These are phyloP conservation scores for Aculops lycopersici DNA, from an alignment of 1,140 invertebrate species.

Conservation along the genomic window DNA sequence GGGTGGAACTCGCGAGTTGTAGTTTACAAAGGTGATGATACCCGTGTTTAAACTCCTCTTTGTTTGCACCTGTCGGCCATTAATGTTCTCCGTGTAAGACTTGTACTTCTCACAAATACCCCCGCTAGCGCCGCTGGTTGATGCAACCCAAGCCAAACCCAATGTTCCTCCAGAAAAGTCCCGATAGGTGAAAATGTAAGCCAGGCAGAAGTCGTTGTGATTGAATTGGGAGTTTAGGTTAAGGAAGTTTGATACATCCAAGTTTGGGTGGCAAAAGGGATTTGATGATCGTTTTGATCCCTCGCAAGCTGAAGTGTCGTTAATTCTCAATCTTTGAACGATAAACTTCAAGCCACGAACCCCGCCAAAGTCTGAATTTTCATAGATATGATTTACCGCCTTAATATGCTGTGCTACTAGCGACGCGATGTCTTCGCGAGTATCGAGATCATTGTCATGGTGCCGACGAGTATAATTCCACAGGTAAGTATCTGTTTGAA, in stretches of 20 bases:
- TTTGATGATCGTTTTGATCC: constrained; percentile 31
- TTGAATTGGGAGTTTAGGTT: constrained; percentile 86
- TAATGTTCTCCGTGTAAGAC: constrained; percentile 72
- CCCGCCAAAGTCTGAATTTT: constrained; percentile 67
- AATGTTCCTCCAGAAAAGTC: constrained; percentile 86
- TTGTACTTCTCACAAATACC: constrained; percentile 96
- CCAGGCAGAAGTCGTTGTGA: constrained; percentile 88
- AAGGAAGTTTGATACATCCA: constrained; percentile 94
- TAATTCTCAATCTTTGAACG: constrained; percentile 80
- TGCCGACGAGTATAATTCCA: constrained; percentile 53
- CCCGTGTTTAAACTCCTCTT: constrained; percentile 86
- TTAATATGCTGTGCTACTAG: constrained; percentile 91
- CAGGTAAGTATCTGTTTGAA: constrained; percentile 86
- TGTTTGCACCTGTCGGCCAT: constrained; percentile 63
- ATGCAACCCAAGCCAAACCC: constrained; percentile 90
- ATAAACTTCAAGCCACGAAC: constrained; percentile 88
- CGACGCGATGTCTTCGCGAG: constrained; percentile 77
- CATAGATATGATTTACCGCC: constrained; percentile 89
- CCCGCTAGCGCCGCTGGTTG: constrained; percentile 70
- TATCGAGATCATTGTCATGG: constrained; percentile 31
- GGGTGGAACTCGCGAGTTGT: constrained; percentile 73
- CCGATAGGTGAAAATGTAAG: constrained; percentile 88
- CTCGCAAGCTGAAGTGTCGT: constrained; percentile 44
- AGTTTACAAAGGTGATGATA: constrained; percentile 96
- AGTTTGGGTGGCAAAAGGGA: constrained; percentile 82